These are phyloP conservation scores for Galeruca laticollis DNA, from an alignment of 2,888 invertebrate genomes.

Conservation along the genomic window DNA sequence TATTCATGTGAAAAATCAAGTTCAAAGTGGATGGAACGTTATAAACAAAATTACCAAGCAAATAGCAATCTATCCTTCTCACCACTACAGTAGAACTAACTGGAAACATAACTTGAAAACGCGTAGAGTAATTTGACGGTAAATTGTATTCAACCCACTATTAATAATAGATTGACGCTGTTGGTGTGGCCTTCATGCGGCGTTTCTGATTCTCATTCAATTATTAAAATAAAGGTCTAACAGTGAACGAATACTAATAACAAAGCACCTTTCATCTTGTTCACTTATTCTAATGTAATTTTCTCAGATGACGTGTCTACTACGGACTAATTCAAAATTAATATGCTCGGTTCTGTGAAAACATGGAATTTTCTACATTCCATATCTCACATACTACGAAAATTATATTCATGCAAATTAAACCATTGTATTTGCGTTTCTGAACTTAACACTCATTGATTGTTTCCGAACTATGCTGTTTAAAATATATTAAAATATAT, in stretches of 20 bases:
- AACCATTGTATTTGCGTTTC: too few relatives aligned
- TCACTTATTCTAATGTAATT: slow-evolving; percentile 33
- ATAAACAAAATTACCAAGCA: background rate
- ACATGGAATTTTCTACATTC: too few relatives aligned
- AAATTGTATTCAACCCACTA: slow-evolving; percentile 20
- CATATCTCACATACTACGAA: too few relatives aligned
- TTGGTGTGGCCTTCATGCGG: slow-evolving; percentile 5
- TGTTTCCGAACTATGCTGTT: too few relatives aligned
- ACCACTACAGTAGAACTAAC: slow-evolving; percentile 10
- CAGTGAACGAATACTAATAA: slow-evolving; percentile 30
- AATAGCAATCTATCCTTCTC: background rate
- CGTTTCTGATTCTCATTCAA: slow-evolving; percentile 29
- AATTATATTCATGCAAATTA: too few relatives aligned
- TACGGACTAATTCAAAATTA: too few relatives aligned
- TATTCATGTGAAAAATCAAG: background rate
- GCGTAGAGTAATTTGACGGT: slow-evolving; percentile 22
- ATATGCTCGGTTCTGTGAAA: too few relatives aligned
- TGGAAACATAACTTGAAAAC: slow-evolving; percentile 26
- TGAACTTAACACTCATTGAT: too few relatives aligned
- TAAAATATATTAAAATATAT: too few relatives aligned
- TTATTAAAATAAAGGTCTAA: slow-evolving; percentile 37
- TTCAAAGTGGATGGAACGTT: background rate
- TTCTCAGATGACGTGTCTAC: background rate
- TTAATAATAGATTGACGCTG: slow-evolving; percentile 30
- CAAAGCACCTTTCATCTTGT: slow-evolving; percentile 26